These are phyloP conservation scores for Triplophysa dalaica DNA, from an alignment of 2,113 vertebrate genomes.

Conservation along the genomic window DNA sequence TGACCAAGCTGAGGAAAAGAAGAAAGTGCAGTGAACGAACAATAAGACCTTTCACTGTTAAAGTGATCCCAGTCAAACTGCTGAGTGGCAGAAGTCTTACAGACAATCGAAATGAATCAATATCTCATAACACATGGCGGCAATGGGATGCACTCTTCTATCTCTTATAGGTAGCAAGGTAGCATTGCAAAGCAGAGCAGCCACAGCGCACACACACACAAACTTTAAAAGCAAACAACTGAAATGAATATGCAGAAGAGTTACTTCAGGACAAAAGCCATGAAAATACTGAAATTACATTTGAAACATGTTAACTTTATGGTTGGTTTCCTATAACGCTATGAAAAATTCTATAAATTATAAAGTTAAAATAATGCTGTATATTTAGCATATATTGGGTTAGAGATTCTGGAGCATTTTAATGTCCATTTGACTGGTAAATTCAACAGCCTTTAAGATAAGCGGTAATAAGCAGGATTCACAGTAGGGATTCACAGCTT, in stretches of 20 bases:
- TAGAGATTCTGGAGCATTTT: not conserved
- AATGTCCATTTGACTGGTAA: not conserved
- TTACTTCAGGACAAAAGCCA: not conserved
- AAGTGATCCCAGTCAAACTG: slow-evolving; percentile 57
- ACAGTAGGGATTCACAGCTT: not conserved
- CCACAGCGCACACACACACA: not conserved
- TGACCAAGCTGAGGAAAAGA: slow-evolving; percentile 45
- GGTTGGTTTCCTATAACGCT: too few relatives aligned
- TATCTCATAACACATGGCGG: slow-evolving; percentile 48
- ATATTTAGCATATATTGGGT: too few relatives aligned
- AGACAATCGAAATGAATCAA: slow-evolving; percentile 64
- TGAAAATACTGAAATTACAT: not conserved
- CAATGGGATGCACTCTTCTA: slow-evolving; percentile 17
- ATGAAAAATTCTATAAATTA: too few relatives aligned
- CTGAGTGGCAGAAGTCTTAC: slow-evolving; percentile 64
- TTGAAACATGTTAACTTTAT: too few relatives aligned
- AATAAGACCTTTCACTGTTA: slow-evolving; percentile 64
- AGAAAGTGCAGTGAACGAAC: slow-evolving; percentile 39
- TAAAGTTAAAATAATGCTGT: too few relatives aligned
- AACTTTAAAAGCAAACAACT: not conserved
- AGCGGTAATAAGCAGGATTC: not conserved
- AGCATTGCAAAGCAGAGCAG: not conserved
- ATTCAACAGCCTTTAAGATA: slow-evolving; percentile 4
- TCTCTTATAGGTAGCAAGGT: slow-evolving; percentile 8
- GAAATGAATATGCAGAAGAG: slow-evolving; percentile 17